Evolutionary conservation across 1,140 invertebrate species (phyloP), one percentile per base, ranked within the genome.

Genomic region (Plodia interpunctella): DNA sequence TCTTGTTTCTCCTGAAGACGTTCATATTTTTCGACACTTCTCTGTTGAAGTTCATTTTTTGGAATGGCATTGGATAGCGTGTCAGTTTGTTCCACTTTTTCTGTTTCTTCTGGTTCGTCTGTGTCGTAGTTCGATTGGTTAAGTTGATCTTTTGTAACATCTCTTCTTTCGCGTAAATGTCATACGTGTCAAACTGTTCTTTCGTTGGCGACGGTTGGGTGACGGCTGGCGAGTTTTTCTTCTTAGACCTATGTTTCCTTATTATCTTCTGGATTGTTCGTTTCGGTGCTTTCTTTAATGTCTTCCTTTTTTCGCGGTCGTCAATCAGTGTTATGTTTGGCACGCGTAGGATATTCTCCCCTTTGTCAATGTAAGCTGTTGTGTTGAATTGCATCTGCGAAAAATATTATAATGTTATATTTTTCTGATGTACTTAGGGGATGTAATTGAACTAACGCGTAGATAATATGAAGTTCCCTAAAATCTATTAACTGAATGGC

Each of bases 251-350:
- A 0, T 77, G 80, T 63, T 84, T 85, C 54, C 80, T 87, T 59
- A 88, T 87, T 18, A 88, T 88, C 64, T 86, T 88, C 64, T 88
- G 86, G 19, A 87, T 74, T 1, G 80, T 87, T 15, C 82, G 66
- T 54, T 78, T 88, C n/a, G 80, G 79, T 18, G 65, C 50, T 58
- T 84, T 85, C 57, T 83, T 87, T 32, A 66, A 55, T 2, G 6
- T 18, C 55, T 78, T 82, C n/a, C 59, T 70, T 49, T 66, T 83
- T 1, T 32, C 30, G 11, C 30, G 30, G 13, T 76, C 72, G 21
- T 80, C 73, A 20, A 21, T 74, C 62, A n/a, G 71, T 66, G 25
- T 65, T 11, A 72, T 32, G 6, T 56, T 21, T 8, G 85, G 85
- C 17, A 85, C 54, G 8, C 74, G 71, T 5, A 85, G 60, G 49